Percentiles rank a stretch among this genome's conserved stretches.
phyloP scores from a whole-genome alignment of 2,888 invertebrate genomes.

The Protodeltote pygarga region DNA sequence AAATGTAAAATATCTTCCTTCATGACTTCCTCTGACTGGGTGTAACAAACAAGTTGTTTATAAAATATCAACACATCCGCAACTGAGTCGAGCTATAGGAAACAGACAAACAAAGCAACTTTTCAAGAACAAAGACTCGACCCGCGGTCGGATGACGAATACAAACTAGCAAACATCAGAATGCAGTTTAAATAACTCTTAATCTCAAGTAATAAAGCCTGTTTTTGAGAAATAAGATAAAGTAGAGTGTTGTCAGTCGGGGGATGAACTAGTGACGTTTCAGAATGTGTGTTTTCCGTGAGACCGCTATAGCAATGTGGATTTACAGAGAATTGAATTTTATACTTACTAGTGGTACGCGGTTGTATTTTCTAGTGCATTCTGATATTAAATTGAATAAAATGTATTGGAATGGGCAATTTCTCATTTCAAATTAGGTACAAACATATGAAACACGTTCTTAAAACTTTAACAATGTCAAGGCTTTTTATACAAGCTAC shows the following conservation, averaged over 20 bases:
- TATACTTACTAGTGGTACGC: slow-evolving; percentile 17
- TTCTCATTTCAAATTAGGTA: not conserved
- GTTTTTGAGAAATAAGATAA: slow-evolving; percentile 24
- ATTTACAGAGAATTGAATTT: slow-evolving; percentile 55
- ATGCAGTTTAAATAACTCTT: slow-evolving; percentile 29
- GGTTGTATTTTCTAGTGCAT: not conserved
- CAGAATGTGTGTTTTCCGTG: slow-evolving; percentile 62
- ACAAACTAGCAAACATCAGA: slow-evolving; percentile 52
- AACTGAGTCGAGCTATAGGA: slow-evolving; percentile 55
- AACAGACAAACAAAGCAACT: slow-evolving; percentile 68
- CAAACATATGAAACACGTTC: too few relatives aligned
- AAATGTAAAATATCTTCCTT: slow-evolving; percentile 34
- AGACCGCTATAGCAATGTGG: slow-evolving; percentile 46
- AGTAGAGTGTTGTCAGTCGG: slow-evolving; percentile 7
- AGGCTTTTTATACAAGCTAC: too few relatives aligned
- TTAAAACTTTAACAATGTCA: too few relatives aligned
- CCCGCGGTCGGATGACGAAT: slow-evolving; percentile 63
- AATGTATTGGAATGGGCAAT: not conserved
- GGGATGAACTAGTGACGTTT: slow-evolving; percentile 55
- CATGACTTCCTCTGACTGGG: slow-evolving; percentile 30
- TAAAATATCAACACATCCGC: slow-evolving; percentile 63
- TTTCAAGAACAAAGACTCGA: slow-evolving; percentile 70
- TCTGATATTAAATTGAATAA: slow-evolving; percentile 12
- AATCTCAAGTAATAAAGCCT: slow-evolving; percentile 26
- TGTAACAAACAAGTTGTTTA: slow-evolving; percentile 60